A percentile compares a stretch with the other conserved stretches of the same genome.
Evolutionary conservation across 2,113 vertebrate species (phyloP).

Genomic region (Tragulus kanchil): DNA sequence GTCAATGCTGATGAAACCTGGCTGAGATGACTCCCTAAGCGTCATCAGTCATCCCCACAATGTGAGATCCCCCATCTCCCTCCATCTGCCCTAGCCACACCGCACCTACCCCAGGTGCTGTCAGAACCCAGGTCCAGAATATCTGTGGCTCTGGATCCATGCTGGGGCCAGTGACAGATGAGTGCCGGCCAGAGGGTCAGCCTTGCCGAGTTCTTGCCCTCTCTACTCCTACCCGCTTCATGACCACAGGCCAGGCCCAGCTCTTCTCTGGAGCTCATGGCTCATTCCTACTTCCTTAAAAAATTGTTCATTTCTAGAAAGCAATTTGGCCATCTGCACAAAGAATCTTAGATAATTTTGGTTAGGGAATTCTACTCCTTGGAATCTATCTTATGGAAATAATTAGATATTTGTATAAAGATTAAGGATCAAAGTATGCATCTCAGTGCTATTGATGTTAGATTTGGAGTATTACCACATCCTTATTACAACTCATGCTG

Average conservation of each 20-base stretch:
- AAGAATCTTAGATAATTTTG: not conserved
- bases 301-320: not conserved
- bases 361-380: not conserved
- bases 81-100: not conserved
- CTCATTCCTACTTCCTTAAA: not conserved
- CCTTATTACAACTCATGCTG: constrained; percentile 90
- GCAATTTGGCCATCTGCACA: not conserved
- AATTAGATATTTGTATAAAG: not conserved
- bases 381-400: not conserved
- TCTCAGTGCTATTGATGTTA: not conserved
- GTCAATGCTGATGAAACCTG: not conserved
- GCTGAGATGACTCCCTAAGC: too few species aligned
- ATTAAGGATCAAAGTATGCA: not conserved
- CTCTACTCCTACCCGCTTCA: not conserved
- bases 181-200: too few species aligned
- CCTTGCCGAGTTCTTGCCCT: accelerated
- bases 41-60: not conserved
- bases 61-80: accelerated
- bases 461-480: constrained; percentile 89
- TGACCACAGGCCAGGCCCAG: not conserved
- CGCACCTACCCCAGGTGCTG: not conserved
- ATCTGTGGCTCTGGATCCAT: accelerated
- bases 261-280: not conserved
- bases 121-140: not conserved
- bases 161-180: not conserved